Evolutionary conservation across 2,113 vertebrate genomes (phyloP).

Genomic region (Shinisaurus crocodilurus): DNA sequence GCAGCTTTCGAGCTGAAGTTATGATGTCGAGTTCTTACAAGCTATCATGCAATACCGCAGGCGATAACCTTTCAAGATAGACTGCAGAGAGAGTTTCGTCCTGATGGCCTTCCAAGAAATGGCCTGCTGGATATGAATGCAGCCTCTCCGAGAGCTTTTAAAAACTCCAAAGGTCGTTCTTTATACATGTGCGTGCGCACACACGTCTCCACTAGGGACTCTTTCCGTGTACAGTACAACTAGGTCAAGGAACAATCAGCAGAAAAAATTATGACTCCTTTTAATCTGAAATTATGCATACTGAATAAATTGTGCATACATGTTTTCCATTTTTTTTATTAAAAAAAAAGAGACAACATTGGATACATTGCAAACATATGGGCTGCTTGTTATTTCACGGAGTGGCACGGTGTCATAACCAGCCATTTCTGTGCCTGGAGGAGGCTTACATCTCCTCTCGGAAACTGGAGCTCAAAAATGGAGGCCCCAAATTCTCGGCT

Average conservation of each 20-base stretch:
- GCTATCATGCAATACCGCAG: accelerated
- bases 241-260: slow-evolving; percentile 67
- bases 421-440: background rate
- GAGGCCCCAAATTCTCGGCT: background rate
- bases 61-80: background rate
- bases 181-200: background rate
- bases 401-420: background rate
- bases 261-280: slow-evolving; percentile 44
- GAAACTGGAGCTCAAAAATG: background rate
- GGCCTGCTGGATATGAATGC: accelerated
- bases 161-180: slow-evolving; percentile 6
- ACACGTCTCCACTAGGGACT: background rate
- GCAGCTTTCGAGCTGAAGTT: background rate
- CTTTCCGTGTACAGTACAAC: slow-evolving; percentile 44
- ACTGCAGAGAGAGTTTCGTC: accelerated
- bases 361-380: background rate
- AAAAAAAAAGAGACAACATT: slow-evolving; percentile 32
- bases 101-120: background rate
- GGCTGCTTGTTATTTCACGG: too few species aligned
- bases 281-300: slow-evolving; percentile 55
- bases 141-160: background rate
- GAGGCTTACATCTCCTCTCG: background rate
- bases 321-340: too few species aligned
- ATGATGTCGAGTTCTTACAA: background rate
- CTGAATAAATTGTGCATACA: slow-evolving; percentile 63